Evolutionary conservation across 2,888 invertebrate species (phyloP).

Genomic region (Hyles lineata): DNA sequence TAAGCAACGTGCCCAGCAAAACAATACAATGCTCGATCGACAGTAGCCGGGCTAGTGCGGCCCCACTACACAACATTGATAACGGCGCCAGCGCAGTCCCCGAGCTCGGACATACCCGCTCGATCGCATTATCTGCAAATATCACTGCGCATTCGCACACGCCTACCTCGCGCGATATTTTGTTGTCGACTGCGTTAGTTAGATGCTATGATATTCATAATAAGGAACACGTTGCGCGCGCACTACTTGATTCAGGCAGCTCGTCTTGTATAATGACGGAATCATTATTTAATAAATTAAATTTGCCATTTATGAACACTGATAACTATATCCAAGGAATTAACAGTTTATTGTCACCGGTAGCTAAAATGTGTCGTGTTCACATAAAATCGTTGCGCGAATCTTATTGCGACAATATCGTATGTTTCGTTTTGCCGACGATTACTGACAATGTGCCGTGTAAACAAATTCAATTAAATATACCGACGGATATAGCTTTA

Average conservation of each 20-base stretch:
- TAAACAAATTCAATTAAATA: no score
- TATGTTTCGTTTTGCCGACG: constrained; percentile 40
- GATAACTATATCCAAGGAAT: no score
- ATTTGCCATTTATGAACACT: no score
- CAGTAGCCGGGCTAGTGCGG: no score
- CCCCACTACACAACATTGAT: neutral
- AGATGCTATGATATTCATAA: neutral
- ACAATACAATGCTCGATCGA: no score
- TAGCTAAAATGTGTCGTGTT: constrained; percentile 34
- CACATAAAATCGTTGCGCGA: constrained; percentile 33
- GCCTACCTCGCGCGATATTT: neutral
- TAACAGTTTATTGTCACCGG: constrained; percentile 35
- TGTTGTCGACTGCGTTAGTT: constrained; percentile 30
- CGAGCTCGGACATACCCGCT: neutral
- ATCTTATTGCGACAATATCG: constrained; percentile 28
- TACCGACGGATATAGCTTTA: no score
- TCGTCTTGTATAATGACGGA: no score
- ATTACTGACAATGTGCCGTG: constrained; percentile 37
- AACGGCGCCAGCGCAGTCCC: neutral
- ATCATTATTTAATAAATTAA: no score
- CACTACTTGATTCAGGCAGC: no score
- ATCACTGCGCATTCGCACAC: neutral
- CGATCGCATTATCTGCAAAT: neutral
- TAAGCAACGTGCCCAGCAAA: neutral
- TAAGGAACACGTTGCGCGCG: constrained; percentile 29